Base-by-base conservation (phyloP, 2,888 invertebrate genomes). In the Coecobrya sp. region DNA sequence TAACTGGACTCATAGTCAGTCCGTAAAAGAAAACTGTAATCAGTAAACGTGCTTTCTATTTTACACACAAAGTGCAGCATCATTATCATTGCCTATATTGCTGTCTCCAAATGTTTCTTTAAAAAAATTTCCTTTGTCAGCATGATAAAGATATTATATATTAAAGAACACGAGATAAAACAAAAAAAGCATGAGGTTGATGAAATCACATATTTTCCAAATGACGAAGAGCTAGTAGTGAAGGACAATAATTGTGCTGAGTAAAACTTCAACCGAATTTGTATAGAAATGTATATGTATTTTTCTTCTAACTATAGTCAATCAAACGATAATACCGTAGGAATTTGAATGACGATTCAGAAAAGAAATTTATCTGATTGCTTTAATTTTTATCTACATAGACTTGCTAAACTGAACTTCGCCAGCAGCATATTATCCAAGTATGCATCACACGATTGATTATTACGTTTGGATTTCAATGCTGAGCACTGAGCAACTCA, bases 71-170 rank as follows among this genome's bases (percentile, higher is more conserved):
- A n/a, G 19, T 19, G 27, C 68, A 30, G 16, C 68, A 49, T 55
- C 55, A 25, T 25, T 22, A 22, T 59, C 25, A 22, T 10, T 49
- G 2, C 16, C 76, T 76, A 8, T 76, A 8, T 19, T 45, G 22
- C 52, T 86, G 86, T 91, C 91, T 86, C 86, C 85, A 90, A 90
- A 73, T 25, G 59, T 70, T 68, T 42, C 25, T 73, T n/a, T 59
- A 49, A 49, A n/a, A n/a, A n/a, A 86, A 86, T 86, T 86, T 45
- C 59, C 79, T 68, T 73, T 86, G 91, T 91, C 91, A 91, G 91
- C 91, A 86, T 91, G 90, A 90, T 85, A 30, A 65, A 81, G 49
- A 5, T 36, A 36, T 45, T 19, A 65, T 45, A 79, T 27, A 45
- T 25, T n/a, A 45, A 16, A 55, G 42, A 84, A 65, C 7, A 52